These are phyloP conservation scores for Drosophila recens DNA, from an alignment of 2,888 invertebrate species.

Conservation along the genomic window DNA sequence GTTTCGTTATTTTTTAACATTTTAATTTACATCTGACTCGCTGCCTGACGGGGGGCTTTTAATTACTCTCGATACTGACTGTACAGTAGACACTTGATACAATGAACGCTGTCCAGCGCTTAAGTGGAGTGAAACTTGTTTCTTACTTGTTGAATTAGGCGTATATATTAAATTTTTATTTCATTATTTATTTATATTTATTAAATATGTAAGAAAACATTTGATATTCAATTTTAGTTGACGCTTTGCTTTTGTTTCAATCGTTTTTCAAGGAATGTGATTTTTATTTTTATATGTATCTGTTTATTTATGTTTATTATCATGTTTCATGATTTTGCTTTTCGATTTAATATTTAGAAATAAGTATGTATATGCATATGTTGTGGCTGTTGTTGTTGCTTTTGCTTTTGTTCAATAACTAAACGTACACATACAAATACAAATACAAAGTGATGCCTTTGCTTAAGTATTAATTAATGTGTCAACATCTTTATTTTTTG, in stretches of 20 bases:
- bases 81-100: slow-evolving; percentile 31
- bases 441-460: slow-evolving; percentile 45
- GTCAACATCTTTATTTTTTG: slow-evolving; percentile 60
- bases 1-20: slow-evolving; percentile 4
- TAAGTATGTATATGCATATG: slow-evolving; percentile 26
- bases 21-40: slow-evolving; percentile 24
- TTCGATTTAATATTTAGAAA: slow-evolving; percentile 29
- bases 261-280: slow-evolving; percentile 54
- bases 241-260: slow-evolving; percentile 16
- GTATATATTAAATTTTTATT: slow-evolving; percentile 24
- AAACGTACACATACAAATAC: slow-evolving; percentile 39
- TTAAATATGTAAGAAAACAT: slow-evolving; percentile 68
- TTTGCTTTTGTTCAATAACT: slow-evolving; percentile 24
- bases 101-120: slow-evolving; percentile 24
- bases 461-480: slow-evolving; percentile 44
- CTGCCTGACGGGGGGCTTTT: slow-evolving; percentile 5
- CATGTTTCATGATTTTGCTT: slow-evolving; percentile 22
- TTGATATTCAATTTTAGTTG: slow-evolving; percentile 49
- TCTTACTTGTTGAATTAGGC: slow-evolving; percentile 26
- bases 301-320: slow-evolving; percentile 20
- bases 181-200: slow-evolving; percentile 38
- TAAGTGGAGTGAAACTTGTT: slow-evolving; percentile 16
- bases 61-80: slow-evolving; percentile 7
- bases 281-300: slow-evolving; percentile 15
- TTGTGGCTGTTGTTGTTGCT: slow-evolving; percentile 17